Evolutionary conservation across 2,888 invertebrate genomes (phyloP).

Genomic region (Pheosia gnoma): DNA sequence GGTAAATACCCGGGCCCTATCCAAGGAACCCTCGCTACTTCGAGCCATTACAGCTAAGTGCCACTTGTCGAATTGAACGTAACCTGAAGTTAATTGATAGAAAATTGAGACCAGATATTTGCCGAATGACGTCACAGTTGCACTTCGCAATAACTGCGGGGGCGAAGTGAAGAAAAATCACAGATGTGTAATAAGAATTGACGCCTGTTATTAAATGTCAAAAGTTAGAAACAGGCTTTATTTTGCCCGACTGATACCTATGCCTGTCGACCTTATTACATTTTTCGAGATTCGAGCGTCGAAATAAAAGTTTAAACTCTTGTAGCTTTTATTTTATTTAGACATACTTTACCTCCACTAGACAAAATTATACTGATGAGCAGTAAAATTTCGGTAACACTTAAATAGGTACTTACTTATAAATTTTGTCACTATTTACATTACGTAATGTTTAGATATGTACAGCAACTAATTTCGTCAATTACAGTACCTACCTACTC

Average conservation of each 20-base stretch:
- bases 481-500: conserved; percentile 33
- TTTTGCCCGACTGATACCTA: too few relatives aligned
- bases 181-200: not conserved
- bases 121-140: conserved; percentile 47
- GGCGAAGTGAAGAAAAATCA: not conserved
- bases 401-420: too few relatives aligned
- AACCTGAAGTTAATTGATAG: conserved; percentile 73
- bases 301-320: too few relatives aligned
- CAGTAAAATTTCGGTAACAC: too few relatives aligned
- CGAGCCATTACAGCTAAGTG: conserved; percentile 67
- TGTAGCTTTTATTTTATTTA: too few relatives aligned
- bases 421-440: too few relatives aligned
- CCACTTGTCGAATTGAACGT: conserved; percentile 67
- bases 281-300: too few relatives aligned
- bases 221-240: conserved; percentile 12
- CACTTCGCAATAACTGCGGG: conserved; percentile 15
- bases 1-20: conserved; percentile 47
- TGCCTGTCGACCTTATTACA: too few relatives aligned
- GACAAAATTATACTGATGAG: too few relatives aligned
- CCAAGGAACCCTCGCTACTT: conserved; percentile 42
- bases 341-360: too few relatives aligned
- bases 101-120: conserved; percentile 70
- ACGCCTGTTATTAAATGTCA: conserved; percentile 14
- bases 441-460: not conserved
- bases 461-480: conserved; percentile 18